Conservation (phyloP, 35 echinoderm and acorn worm species). For the Apostichopus parvimensis region DNA sequence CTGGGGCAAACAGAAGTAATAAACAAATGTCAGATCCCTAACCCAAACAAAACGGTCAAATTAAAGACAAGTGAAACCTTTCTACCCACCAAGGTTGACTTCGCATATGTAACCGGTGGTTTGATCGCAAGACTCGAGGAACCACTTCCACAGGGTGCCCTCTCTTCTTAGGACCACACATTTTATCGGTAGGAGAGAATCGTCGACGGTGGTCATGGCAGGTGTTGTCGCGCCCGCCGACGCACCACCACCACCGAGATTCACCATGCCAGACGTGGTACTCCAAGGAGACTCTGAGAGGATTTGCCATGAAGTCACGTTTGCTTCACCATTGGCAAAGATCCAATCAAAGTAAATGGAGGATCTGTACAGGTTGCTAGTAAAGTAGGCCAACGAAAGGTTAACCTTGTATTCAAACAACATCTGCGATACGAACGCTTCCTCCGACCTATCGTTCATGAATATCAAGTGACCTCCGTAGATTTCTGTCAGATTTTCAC, state of each 20-base stretch:
- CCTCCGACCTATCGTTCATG: slow-evolving; percentile 58
- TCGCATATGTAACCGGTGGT: slow-evolving; percentile 77
- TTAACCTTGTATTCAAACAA: slow-evolving; percentile 55
- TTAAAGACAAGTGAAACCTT: too few relatives aligned
- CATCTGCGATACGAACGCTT: slow-evolving; percentile 59
- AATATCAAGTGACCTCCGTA: slow-evolving; percentile 84
- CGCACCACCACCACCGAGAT: too few relatives aligned
- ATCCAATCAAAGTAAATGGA: slow-evolving; percentile 70
- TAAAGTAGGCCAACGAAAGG: slow-evolving; percentile 35
- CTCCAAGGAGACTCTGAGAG: not conserved
- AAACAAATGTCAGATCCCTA: too few relatives aligned
- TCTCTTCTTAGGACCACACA: slow-evolving; percentile 48
- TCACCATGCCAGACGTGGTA: slow-evolving; percentile 9
- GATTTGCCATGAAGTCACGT: slow-evolving; percentile 64
- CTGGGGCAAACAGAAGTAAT: not conserved
- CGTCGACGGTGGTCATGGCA: not conserved
- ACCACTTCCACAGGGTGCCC: slow-evolving; percentile 64
- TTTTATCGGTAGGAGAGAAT: not conserved
- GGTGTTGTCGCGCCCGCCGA: not conserved
- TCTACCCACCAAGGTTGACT: slow-evolving; percentile 72
- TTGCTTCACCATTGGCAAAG: slow-evolving; percentile 38
- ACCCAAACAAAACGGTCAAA: too few relatives aligned
- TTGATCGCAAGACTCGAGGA: slow-evolving; percentile 41
- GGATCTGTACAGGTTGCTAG: slow-evolving; percentile 23
- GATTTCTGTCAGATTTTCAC: slow-evolving; percentile 65